Conservation (phyloP, 2,113 vertebrate species). For the Trichomycterus rosablanca region DNA sequence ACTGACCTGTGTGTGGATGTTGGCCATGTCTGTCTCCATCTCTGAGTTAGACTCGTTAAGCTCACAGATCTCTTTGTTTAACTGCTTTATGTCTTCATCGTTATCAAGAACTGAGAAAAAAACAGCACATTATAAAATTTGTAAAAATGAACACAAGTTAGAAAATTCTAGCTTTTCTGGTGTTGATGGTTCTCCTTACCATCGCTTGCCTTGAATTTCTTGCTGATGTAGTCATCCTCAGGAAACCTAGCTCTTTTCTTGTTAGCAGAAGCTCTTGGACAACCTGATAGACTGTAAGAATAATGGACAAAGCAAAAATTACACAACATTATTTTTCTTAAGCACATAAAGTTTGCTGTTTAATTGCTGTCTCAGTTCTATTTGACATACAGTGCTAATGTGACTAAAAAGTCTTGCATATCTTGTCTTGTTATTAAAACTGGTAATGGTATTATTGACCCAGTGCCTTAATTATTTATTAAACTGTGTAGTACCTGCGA, state of each 20-base stretch:
- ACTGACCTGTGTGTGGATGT: constrained; percentile 92
- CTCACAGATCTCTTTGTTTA: constrained; percentile 95
- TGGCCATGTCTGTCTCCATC: constrained; percentile 94
- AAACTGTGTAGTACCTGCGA: constrained; percentile 81
- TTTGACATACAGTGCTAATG: background rate
- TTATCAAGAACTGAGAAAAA: constrained; percentile 83
- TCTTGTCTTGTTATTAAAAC: background rate
- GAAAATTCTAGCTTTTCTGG: background rate
- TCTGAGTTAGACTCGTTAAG: constrained; percentile 92
- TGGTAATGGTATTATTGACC: background rate
- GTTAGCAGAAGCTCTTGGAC: constrained; percentile 90
- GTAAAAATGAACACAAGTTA: constrained; percentile 4
- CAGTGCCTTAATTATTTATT: background rate
- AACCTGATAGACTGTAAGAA: constrained; percentile 85
- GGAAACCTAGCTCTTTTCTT: constrained; percentile 93
- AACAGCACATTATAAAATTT: constrained; percentile 11
- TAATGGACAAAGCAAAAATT: background rate
- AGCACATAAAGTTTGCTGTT: too few relatives aligned
- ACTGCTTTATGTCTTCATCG: constrained; percentile 95
- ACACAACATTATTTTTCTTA: background rate
- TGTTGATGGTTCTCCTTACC: constrained; percentile 70
- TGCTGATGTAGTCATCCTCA: constrained; percentile 91
- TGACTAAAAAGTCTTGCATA: background rate
- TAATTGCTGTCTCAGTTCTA: too few relatives aligned
- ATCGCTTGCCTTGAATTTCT: constrained; percentile 95